Evolutionary conservation across 2,797 vertebrate species (phyloP).

Genomic region (Saxicola maurus): DNA sequence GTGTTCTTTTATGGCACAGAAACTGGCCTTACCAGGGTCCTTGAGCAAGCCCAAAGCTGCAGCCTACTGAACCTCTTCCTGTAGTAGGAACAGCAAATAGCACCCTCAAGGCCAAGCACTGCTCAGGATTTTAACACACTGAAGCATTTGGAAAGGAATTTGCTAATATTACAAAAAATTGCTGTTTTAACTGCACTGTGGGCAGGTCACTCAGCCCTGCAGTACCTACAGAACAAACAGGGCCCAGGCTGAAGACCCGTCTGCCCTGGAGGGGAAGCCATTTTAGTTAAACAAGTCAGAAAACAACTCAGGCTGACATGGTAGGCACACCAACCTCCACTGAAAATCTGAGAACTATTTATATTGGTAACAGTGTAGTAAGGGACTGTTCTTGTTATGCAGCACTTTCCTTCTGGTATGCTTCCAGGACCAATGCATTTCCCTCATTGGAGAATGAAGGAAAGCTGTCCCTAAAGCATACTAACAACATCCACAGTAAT

Average conservation of each 20-base stretch:
- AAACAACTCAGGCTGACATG: slow-evolving; percentile 31
- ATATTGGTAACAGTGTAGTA: slow-evolving; percentile 30
- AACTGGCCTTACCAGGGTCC: background rate
- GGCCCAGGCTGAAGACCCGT: background rate
- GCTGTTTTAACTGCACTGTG: background rate
- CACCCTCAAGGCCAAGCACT: background rate
- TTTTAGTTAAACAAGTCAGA: slow-evolving; percentile 8
- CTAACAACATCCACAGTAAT: slow-evolving; percentile 5
- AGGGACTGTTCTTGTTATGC: slow-evolving; percentile 23
- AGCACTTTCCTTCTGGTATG: slow-evolving; percentile 27
- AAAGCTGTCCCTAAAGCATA: slow-evolving; percentile 38
- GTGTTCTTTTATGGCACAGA: background rate
- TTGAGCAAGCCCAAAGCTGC: background rate
- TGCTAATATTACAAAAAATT: background rate
- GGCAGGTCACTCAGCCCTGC: background rate
- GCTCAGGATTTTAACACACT: background rate
- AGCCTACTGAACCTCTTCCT: background rate
- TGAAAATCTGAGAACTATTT: slow-evolving; percentile 36
- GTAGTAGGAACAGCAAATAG: background rate
- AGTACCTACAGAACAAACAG: background rate
- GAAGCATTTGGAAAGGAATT: background rate
- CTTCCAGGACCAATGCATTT: slow-evolving; percentile 16
- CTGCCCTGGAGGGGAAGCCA: slow-evolving; percentile 4
- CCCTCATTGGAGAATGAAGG: background rate
- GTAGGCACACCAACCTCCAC: slow-evolving; percentile 36